phyloP scores from a whole-genome alignment of 2,888 invertebrate species.

The Trichopria drosophilae region DNA sequence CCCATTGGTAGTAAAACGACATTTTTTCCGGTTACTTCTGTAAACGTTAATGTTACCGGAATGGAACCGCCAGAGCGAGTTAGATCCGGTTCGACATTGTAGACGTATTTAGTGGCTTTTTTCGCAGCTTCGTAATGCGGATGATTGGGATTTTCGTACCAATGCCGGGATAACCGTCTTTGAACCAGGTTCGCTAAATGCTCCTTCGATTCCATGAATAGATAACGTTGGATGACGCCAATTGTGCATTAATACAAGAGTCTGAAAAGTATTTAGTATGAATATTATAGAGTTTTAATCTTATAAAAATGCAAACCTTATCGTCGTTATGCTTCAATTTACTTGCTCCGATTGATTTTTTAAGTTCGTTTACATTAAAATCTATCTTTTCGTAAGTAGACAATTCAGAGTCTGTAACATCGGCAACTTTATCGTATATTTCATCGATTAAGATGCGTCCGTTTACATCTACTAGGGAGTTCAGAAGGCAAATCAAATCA shows the following conservation, averaged over 20 bases:
- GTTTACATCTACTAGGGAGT: conserved; percentile 79
- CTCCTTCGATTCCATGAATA: conserved; percentile 93
- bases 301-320: conserved; percentile 59
- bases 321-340: conserved; percentile 75
- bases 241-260: conserved; percentile 84
- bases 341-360: conserved; percentile 70
- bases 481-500: conserved; percentile 84
- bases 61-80: conserved; percentile 97
- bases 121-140: conserved; percentile 89
- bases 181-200: conserved; percentile 87
- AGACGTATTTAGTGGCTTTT: conserved; percentile 79
- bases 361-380: conserved; percentile 80
- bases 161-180: conserved; percentile 94
- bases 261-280: conserved; percentile 57
- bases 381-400: conserved; percentile 80
- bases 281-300: background rate
- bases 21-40: conserved; percentile 88
- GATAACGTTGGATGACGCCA: conserved; percentile 95
- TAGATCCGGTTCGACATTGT: conserved; percentile 87
- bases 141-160: conserved; percentile 91
- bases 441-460: conserved; percentile 84
- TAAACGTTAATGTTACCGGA: conserved; percentile 91
- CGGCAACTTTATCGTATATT: conserved; percentile 79
- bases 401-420: conserved; percentile 70
- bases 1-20: conserved; percentile 94